These are phyloP conservation scores for Corythoichthys haematopterus DNA, from an alignment of 2,113 vertebrate genomes.

Conservation along the genomic window DNA sequence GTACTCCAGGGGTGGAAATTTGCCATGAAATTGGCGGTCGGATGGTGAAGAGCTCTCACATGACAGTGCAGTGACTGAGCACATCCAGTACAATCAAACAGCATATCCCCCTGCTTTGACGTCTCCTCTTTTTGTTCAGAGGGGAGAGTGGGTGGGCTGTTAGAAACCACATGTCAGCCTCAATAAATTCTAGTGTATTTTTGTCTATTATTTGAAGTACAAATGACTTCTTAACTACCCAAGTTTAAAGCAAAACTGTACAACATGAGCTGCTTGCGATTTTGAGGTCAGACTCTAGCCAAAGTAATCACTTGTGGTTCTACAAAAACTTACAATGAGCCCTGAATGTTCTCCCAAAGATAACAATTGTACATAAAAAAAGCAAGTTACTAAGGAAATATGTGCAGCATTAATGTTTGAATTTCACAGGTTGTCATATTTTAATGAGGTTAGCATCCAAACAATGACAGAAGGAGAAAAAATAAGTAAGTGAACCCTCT, in stretches of 20 bases:
- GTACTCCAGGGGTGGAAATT: constrained; percentile 61
- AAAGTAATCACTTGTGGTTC: neutral
- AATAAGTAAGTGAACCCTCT: too few species aligned
- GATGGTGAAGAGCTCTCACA: constrained; percentile 60
- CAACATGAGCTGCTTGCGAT: neutral
- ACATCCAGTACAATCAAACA: constrained; percentile 44
- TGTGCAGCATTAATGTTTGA: neutral
- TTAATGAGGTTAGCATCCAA: too few species aligned
- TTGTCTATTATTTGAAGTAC: constrained; percentile 24
- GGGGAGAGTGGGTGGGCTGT: constrained; percentile 41
- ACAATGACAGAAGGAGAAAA: too few species aligned
- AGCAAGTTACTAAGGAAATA: neutral
- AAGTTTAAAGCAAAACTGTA: neutral
- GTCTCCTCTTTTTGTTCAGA: constrained; percentile 44
- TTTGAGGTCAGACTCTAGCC: constrained; percentile 13
- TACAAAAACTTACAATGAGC: neutral
- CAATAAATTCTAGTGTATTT: constrained; percentile 23
- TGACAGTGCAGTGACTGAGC: constrained; percentile 45
- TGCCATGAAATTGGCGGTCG: constrained; percentile 70
- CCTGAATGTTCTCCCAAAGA: constrained; percentile 3
- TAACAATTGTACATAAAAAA: neutral
- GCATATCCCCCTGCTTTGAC: constrained; percentile 1
- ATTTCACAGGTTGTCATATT: neutral
- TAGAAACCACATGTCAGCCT: constrained; percentile 19
- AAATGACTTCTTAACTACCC: constrained; percentile 2